These are phyloP conservation scores for Chaetodon auriga DNA, from an alignment of 2,113 vertebrate genomes.

Conservation along the genomic window DNA sequence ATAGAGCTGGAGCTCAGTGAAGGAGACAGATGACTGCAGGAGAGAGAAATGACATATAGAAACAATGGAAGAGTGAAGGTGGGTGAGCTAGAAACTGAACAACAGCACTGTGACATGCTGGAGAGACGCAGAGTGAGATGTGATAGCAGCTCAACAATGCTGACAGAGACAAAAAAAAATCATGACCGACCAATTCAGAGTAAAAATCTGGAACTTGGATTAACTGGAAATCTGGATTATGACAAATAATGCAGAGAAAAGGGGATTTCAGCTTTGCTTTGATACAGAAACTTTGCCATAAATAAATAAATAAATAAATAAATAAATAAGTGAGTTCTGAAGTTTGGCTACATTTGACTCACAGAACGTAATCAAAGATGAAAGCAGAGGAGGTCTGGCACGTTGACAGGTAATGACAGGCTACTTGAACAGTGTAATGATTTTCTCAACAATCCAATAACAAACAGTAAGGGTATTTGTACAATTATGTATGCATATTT, in stretches of 20 bases:
- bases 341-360: background rate
- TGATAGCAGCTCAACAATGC: background rate
- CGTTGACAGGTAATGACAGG: background rate
- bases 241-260: background rate
- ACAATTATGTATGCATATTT: background rate
- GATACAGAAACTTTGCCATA: background rate
- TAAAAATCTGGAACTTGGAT: background rate
- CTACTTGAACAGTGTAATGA: background rate
- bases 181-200: background rate
- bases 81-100: constrained; percentile 2
- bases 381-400: background rate
- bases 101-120: background rate
- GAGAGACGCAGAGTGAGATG: background rate
- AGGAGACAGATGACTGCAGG: background rate
- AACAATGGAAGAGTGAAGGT: constrained; percentile 17
- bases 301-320: too few species aligned
- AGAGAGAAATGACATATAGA: background rate
- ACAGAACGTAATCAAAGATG: background rate
- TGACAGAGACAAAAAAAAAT: background rate
- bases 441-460: background rate
- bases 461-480: background rate
- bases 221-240: too few species aligned
- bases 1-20: constrained; percentile 5
- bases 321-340: background rate
- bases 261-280: background rate